Evolutionary conservation across 1,140 invertebrate species (phyloP).

Genomic region (Saccostrea cuccullata): DNA sequence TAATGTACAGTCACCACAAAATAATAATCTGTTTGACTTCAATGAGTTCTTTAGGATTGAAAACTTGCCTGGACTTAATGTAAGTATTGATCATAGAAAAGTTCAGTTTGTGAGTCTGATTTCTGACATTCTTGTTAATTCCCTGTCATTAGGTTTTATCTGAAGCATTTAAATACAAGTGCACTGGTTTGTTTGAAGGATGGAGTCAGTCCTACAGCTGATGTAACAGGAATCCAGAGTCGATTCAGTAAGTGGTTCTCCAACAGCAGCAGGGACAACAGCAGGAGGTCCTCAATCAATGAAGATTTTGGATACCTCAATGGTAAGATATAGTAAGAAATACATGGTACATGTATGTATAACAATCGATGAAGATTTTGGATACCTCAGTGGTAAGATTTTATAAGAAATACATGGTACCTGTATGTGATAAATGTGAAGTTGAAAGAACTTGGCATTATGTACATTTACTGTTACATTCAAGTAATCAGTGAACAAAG

Average conservation of each 20-base stretch:
- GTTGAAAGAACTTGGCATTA: not conserved
- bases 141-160: no score
- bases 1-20: slow-evolving; percentile 46
- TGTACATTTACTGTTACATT: not conserved
- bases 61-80: slow-evolving; percentile 82
- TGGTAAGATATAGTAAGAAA: slow-evolving; percentile 77
- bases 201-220: slow-evolving; percentile 51
- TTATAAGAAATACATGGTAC: not conserved
- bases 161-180: not conserved
- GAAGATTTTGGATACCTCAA: slow-evolving; percentile 85
- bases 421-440: not conserved
- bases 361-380: slow-evolving; percentile 83
- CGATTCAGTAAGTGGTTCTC: slow-evolving; percentile 77
- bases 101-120: no score
- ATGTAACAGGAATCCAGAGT: slow-evolving; percentile 65
- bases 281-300: slow-evolving; percentile 83
- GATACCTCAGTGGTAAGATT: slow-evolving; percentile 83
- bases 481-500: not conserved
- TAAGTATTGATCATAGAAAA: slow-evolving; percentile 61
- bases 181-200: slow-evolving; percentile 48
- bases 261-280: slow-evolving; percentile 73
- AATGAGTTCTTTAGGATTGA: slow-evolving; percentile 87
- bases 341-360: not conserved
- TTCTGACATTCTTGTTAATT: no score
- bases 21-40: slow-evolving; percentile 83